Evolutionary conservation across 2,113 vertebrate genomes (phyloP).

Genomic region (Apteryx mantelli): DNA sequence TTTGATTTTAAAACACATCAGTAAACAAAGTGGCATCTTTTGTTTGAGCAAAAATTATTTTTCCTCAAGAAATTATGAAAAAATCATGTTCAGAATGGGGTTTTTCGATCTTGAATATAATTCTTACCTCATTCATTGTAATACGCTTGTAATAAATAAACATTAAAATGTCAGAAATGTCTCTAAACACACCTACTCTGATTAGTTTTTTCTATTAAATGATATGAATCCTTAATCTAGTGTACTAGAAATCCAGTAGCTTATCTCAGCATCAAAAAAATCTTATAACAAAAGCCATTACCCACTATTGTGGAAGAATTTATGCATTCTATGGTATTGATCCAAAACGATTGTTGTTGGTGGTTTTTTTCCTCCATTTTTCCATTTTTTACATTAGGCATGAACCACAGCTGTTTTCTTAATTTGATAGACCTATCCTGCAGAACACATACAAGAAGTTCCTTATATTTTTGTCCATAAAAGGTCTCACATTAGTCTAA

Average conservation of each 20-base stretch:
- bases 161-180: slow-evolving; percentile 20
- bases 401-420: background rate
- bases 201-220: slow-evolving; percentile 19
- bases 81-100: background rate
- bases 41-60: background rate
- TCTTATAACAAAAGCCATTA: background rate
- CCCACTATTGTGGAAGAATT: background rate
- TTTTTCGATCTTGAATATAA: slow-evolving; percentile 34
- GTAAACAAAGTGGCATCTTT: background rate
- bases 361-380: background rate
- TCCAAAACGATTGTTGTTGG: background rate
- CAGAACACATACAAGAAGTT: background rate
- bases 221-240: background rate
- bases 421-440: background rate
- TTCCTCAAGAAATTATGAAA: background rate
- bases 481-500: background rate
- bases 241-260: background rate
- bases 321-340: background rate
- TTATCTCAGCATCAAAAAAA: background rate
- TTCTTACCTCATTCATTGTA: slow-evolving; percentile 19
- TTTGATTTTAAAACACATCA: background rate
- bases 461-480: background rate
- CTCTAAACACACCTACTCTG: slow-evolving; percentile 6
- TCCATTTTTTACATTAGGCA: background rate
- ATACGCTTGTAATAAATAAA: slow-evolving; percentile 39